Evolutionary conservation across 2,113 vertebrate genomes (phyloP).

Genomic region (Neomonachus schauinslandi): DNA sequence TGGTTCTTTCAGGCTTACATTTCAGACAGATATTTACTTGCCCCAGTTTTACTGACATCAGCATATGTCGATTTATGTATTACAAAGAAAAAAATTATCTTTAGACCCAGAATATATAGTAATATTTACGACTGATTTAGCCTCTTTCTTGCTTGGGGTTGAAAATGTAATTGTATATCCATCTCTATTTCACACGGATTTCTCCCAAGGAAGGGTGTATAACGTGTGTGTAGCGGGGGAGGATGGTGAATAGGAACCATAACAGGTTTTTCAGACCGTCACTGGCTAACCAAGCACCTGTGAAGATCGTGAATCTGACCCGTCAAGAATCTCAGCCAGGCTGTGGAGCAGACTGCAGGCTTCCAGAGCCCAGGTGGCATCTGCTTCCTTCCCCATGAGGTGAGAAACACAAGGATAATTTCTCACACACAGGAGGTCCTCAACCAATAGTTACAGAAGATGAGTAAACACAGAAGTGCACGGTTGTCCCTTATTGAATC

Average conservation of each 20-base stretch:
- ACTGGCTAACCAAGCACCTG: background rate
- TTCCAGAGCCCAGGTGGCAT: background rate
- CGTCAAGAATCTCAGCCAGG: background rate
- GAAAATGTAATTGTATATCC: background rate
- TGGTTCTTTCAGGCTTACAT: background rate
- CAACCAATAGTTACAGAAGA: background rate
- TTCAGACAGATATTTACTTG: background rate
- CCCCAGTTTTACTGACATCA: background rate
- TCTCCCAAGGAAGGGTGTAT: background rate
- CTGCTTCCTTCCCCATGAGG: background rate
- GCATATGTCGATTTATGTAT: background rate
- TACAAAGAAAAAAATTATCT: background rate
- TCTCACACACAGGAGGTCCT: background rate
- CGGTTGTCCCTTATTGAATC: background rate
- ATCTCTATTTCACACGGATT: background rate
- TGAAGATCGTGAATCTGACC: background rate
- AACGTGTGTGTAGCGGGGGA: background rate
- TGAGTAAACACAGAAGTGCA: background rate
- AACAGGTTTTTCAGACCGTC: background rate
- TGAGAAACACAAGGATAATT: background rate
- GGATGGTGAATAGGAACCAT: background rate
- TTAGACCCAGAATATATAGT: background rate
- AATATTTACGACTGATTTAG: background rate
- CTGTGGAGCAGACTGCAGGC: background rate
- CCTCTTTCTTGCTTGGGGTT: background rate